These are phyloP conservation scores for Diprion similis DNA, from an alignment of 1,140 invertebrate species.

Conservation along the genomic window DNA sequence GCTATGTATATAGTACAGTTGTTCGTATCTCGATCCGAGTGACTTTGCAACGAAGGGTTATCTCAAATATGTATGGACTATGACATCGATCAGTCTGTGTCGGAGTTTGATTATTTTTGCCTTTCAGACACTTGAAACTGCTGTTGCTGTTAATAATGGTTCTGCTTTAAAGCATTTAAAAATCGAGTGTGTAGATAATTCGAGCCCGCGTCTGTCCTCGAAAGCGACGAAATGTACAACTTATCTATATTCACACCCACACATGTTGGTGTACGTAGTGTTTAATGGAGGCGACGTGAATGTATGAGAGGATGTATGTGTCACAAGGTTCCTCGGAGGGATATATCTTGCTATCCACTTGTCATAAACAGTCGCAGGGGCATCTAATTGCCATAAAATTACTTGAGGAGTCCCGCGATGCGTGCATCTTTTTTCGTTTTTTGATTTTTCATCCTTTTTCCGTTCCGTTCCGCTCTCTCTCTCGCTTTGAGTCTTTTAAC, in stretches of 20 bases:
- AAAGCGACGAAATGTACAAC: neutral
- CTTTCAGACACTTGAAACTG: slow-evolving; percentile 53
- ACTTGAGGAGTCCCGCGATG: neutral
- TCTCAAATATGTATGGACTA: slow-evolving; percentile 55
- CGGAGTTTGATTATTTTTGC: slow-evolving; percentile 62
- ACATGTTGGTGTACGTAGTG: neutral
- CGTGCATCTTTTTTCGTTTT: neutral
- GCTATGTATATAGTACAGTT: no score
- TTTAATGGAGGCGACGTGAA: neutral
- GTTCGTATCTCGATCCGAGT: no score
- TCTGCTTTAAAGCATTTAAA: neutral
- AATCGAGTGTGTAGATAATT: neutral
- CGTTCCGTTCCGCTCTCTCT: neutral
- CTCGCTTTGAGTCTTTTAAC: neutral
- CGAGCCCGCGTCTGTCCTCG: neutral
- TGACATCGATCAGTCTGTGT: slow-evolving; percentile 63
- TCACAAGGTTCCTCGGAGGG: no score
- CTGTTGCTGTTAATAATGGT: neutral
- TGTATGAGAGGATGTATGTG: no score
- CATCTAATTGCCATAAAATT: neutral
- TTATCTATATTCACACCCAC: neutral
- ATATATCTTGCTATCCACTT: neutral
- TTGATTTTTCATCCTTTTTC: neutral
- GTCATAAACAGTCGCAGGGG: neutral
- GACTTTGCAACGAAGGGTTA: slow-evolving; percentile 59